A percentile compares a stretch with the other conserved stretches of the same genome.
Conservation (phyloP, 2,113 vertebrate genomes). For the Piprites chloris region DNA sequence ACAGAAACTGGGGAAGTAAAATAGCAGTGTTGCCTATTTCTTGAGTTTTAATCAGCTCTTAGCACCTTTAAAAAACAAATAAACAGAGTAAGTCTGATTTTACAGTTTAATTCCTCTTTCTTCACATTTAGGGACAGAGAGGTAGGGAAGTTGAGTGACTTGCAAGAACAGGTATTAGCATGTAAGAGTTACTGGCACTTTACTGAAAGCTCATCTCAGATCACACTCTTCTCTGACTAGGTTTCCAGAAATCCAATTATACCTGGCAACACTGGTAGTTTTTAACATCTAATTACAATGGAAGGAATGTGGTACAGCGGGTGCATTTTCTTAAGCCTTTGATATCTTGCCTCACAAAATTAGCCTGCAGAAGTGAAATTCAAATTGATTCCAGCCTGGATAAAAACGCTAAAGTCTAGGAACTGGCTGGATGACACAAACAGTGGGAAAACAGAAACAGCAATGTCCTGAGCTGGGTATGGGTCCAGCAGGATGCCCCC, state of each 20-base stretch:
- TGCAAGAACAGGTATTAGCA: not conserved
- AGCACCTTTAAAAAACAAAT: not conserved
- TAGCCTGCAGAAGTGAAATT: not conserved
- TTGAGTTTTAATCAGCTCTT: not conserved
- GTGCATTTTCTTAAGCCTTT: not conserved
- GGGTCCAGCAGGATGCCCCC: not conserved
- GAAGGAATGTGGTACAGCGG: not conserved
- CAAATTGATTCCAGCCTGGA: not conserved
- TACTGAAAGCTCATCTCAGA: not conserved
- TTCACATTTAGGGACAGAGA: not conserved
- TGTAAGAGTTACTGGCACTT: not conserved
- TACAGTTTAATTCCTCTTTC: not conserved
- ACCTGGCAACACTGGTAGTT: not conserved
- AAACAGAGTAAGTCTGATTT: not conserved
- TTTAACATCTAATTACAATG: not conserved
- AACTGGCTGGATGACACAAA: not conserved
- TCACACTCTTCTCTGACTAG: not conserved
- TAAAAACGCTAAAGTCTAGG: not conserved
- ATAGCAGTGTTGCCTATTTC: not conserved
- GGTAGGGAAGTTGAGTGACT: not conserved
- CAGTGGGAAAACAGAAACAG: not conserved
- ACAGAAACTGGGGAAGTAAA: not conserved
- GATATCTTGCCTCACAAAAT: not conserved
- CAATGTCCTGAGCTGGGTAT: not conserved
- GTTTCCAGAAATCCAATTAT: constrained; percentile 19